Conservation (phyloP, 2,797 vertebrate genomes). For the Gymnodraco acuticeps region DNA sequence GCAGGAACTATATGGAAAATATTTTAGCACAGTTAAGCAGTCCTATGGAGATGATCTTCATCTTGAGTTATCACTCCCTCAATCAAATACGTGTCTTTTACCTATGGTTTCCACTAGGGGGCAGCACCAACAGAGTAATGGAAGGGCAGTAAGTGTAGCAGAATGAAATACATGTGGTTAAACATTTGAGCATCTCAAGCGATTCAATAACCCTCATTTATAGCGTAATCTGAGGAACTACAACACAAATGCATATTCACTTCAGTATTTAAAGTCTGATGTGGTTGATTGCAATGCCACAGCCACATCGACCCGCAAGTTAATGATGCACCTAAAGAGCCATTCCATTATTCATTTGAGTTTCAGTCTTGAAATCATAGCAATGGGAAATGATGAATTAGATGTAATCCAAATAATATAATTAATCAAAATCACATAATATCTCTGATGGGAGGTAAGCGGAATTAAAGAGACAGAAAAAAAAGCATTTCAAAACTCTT, state of each 20-base stretch:
- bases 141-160: background rate
- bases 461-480: background rate
- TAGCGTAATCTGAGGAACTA: background rate
- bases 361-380: constrained; percentile 18
- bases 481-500: too few relatives aligned
- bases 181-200: constrained; percentile 16
- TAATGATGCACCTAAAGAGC: constrained; percentile 1
- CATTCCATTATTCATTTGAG: constrained; percentile 15
- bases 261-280: background rate
- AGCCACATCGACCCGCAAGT: background rate
- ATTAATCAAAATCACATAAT: background rate
- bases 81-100: background rate
- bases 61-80: background rate
- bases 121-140: constrained; percentile 60
- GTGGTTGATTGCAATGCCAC: background rate
- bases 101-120: constrained; percentile 58
- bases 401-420: background rate
- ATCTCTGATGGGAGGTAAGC: background rate
- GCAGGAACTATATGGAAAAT: too few relatives aligned
- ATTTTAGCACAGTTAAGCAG: too few relatives aligned
- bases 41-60: background rate
- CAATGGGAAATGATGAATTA: constrained; percentile 2
- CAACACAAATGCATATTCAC: constrained; percentile 11
- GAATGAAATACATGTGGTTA: constrained; percentile 1
- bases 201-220: background rate